Evolutionary conservation across 2,113 vertebrate species (phyloP), one percentile per base, ranked within the genome.

Genomic region (Desmodus rotundus): DNA sequence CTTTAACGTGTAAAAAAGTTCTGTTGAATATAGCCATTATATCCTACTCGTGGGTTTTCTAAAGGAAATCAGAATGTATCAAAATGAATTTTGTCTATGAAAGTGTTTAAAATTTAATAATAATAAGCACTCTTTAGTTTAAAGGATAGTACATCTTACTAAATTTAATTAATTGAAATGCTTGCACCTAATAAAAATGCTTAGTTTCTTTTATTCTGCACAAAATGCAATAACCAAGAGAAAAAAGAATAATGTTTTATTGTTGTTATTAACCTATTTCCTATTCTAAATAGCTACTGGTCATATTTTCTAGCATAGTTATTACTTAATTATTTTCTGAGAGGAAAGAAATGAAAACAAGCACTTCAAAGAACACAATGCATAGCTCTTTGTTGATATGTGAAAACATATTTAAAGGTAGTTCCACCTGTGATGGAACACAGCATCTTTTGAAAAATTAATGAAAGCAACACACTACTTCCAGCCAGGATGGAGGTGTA

Each of bases 391-490:
- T 76, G 12, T 31, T 61, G 47, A 67, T 47, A 4, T n/a, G 13
- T 43, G 19, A 65, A 73, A 87, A 91, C 31, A 7, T 13, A 52
- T 22, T 77, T 94, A 54, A 52, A 58, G 36, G 20, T 47, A n/a
- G 8, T 88, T 45, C n/a, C n/a, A 54, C 33, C 33, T 65, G 3
- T 50, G 0, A 36, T 95, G 63, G 12, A 47, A 92, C 38, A 38
- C 43, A 77, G 24, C 31, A 77, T 43, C 72, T n/a, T 87, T 91
- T 93, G 67, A 96, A 95, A 91, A 91, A 13, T 28, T 68, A 38
- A 72, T 89, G 41, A 86, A 82, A 76, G 54, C 38, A 56, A 12
- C 22, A 24, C 56, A 58, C 56, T n/a, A 58, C 8, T 58, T 58
- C 22, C 56, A 58, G 20, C 56, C 56, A 58, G 9, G 56, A 58